A percentile compares a stretch with the other conserved stretches of the same genome.
phyloP scores from a whole-genome alignment of 92 coral and sea anemone species.

The Epizoanthus rinbou region DNA sequence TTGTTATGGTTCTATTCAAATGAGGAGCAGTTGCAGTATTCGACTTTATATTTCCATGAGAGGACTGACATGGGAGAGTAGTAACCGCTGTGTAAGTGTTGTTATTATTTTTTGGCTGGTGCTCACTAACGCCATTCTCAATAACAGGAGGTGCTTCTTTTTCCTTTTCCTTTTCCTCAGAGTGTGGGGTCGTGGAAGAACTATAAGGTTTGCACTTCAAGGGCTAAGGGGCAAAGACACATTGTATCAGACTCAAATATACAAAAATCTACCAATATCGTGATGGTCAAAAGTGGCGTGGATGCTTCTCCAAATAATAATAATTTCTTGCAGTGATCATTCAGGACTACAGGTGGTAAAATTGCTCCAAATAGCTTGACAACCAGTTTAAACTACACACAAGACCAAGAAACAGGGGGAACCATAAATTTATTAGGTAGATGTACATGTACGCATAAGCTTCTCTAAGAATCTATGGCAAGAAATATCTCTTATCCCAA shows the following conservation, averaged over 20 bases:
- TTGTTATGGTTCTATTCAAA: slow-evolving; percentile 5
- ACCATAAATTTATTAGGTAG: too few species aligned
- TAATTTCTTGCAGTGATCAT: too few species aligned
- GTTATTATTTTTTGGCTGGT: neutral
- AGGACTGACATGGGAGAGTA: neutral
- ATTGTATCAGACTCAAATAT: neutral
- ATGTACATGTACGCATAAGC: too few species aligned
- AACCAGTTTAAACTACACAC: too few species aligned
- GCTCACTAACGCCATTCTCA: slow-evolving; percentile 7
- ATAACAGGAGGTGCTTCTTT: neutral
- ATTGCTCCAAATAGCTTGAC: too few species aligned
- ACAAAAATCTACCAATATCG: neutral
- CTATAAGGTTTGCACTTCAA: neutral
- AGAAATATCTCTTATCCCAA: too few species aligned
- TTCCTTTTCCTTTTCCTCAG: slow-evolving; percentile 22
- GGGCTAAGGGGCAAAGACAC: neutral
- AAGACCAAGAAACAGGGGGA: too few species aligned
- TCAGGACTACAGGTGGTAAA: too few species aligned
- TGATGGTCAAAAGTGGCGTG: neutral
- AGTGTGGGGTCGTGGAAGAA: neutral
- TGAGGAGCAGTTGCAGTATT: neutral
- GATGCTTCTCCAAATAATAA: too few species aligned
- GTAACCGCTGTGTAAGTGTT: neutral
- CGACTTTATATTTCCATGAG: neutral
- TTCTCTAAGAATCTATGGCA: too few species aligned